Evolutionary conservation across 1,140 invertebrate genomes (phyloP).

Genomic region (Magallana gigas): DNA sequence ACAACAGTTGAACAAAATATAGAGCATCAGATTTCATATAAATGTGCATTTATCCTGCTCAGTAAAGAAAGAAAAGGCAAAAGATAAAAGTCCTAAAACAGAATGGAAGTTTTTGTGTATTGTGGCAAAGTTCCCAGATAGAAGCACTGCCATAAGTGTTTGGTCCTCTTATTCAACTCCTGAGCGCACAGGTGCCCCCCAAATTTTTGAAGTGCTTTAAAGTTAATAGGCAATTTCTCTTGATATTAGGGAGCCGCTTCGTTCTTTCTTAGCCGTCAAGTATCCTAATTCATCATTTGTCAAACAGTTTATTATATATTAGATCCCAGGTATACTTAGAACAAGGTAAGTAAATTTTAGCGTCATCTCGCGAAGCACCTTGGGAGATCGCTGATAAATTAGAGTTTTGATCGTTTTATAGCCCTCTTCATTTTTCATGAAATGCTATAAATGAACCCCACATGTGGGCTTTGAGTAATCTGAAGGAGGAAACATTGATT

Average conservation of each 20-base stretch:
- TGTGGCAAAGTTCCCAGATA: neutral
- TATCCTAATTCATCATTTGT: constrained; percentile 28
- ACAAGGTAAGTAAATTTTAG: constrained; percentile 31
- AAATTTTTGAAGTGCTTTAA: neutral
- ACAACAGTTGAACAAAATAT: too few species aligned
- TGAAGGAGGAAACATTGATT: too few species aligned
- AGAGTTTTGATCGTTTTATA: constrained; percentile 3
- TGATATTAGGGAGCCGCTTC: neutral
- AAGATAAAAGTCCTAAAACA: too few species aligned
- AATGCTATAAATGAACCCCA: neutral
- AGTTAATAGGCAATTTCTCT: constrained; percentile 24
- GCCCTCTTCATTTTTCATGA: neutral
- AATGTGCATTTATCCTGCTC: too few species aligned
- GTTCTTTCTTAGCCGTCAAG: neutral
- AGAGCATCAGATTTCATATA: too few species aligned
- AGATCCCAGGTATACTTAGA: constrained; percentile 21
- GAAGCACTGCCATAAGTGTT: neutral
- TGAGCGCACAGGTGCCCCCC: constrained; percentile 18
- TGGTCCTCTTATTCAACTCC: constrained; percentile 8
- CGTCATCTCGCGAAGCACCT: constrained; percentile 6
- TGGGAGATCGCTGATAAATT: constrained; percentile 7
- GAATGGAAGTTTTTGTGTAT: neutral
- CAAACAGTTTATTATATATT: constrained; percentile 33
- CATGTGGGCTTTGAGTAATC: neutral
- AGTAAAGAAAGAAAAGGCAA: too few species aligned